Percentiles rank a stretch among this genome's conserved stretches.
Evolutionary conservation across 2,888 invertebrate species (phyloP).

Genomic region (Agrochola lota): DNA sequence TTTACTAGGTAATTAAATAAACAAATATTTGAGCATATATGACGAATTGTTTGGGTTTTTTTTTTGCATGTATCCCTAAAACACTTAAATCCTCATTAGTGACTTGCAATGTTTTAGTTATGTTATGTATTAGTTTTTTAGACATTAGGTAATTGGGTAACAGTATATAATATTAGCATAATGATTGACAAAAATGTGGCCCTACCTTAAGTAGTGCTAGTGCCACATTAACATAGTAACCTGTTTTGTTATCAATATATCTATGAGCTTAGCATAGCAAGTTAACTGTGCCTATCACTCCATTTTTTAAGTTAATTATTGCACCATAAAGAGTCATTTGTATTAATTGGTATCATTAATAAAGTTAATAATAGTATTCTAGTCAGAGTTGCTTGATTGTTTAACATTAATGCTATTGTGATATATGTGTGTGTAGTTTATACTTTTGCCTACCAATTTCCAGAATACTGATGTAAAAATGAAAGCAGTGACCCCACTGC

Average conservation of each 20-base stretch:
- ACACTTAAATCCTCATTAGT: not conserved
- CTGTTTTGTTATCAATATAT: slow-evolving; percentile 36
- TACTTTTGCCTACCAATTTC: accelerated
- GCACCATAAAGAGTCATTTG: not conserved
- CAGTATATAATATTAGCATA: slow-evolving; percentile 21
- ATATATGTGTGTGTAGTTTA: not conserved
- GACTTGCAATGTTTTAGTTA: not conserved
- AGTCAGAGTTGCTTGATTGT: too few species aligned
- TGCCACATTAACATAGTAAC: slow-evolving; percentile 36
- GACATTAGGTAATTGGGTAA: slow-evolving; percentile 4
- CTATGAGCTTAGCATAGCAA: slow-evolving; percentile 2
- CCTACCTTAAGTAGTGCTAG: slow-evolving; percentile 21
- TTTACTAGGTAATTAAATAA: not conserved
- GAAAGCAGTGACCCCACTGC: not conserved
- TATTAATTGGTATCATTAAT: not conserved
- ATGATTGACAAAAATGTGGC: slow-evolving; percentile 38
- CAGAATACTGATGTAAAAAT: not conserved
- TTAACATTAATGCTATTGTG: slow-evolving; percentile 3
- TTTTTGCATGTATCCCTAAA: not conserved
- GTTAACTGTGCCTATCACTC: not conserved
- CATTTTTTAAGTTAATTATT: slow-evolving; percentile 3
- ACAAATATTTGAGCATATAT: not conserved
- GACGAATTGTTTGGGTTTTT: not conserved
- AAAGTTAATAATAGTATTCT: not conserved
- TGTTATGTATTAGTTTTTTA: not conserved